phyloP scores from a whole-genome alignment of 2,888 invertebrate species.

The Amaurobius ferox region DNA sequence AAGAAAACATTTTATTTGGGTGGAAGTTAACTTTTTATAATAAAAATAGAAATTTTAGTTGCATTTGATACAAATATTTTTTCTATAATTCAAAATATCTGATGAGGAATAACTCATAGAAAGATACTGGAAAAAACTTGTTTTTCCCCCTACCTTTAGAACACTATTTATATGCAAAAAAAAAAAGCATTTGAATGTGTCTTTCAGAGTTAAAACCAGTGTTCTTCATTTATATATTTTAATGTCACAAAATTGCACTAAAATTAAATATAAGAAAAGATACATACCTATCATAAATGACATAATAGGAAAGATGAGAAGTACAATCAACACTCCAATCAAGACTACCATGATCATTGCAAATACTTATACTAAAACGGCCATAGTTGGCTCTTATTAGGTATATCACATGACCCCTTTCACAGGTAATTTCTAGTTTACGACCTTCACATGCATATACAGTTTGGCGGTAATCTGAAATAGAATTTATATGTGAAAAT shows the following conservation, averaged over 20 bases:
- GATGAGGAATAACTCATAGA: too few relatives aligned
- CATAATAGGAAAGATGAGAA: slow-evolving; percentile 90
- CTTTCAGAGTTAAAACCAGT: too few relatives aligned
- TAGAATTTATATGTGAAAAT: too few relatives aligned
- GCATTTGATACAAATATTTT: too few relatives aligned
- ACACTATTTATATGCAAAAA: not conserved
- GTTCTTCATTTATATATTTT: too few relatives aligned
- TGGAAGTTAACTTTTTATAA: too few relatives aligned
- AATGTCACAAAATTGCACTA: not conserved
- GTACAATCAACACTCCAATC: slow-evolving; percentile 98
- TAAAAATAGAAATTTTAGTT: too few relatives aligned
- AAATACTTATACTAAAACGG: slow-evolving; percentile 93
- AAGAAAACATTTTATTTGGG: too few relatives aligned
- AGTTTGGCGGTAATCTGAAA: slow-evolving; percentile 86
- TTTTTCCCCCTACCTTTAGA: not conserved
- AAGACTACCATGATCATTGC: slow-evolving; percentile 95
- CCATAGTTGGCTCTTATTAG: slow-evolving; percentile 96
- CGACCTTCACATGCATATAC: slow-evolving; percentile 97
- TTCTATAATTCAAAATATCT: too few relatives aligned
- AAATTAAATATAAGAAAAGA: not conserved
- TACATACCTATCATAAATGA: slow-evolving; percentile 89
- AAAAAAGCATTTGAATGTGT: not conserved
- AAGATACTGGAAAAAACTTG: too few relatives aligned
- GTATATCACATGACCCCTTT: slow-evolving; percentile 90
- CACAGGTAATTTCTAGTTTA: slow-evolving; percentile 91